phyloP scores from a whole-genome alignment of 2,888 invertebrate genomes.

The Alcis repandata region DNA sequence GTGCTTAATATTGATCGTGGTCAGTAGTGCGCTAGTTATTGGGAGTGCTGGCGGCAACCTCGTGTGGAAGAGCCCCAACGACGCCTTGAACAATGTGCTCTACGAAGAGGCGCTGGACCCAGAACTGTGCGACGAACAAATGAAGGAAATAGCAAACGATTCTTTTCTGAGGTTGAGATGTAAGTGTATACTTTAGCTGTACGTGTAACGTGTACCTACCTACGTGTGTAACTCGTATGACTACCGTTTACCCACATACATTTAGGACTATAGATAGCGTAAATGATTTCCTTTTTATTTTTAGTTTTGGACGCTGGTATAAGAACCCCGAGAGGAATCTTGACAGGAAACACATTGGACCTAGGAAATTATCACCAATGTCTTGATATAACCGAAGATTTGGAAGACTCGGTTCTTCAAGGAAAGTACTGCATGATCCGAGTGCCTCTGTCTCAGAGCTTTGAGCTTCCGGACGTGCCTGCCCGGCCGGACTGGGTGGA shows the following conservation, averaged over 20 bases:
- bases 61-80: conserved; percentile 19
- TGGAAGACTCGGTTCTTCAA: conserved; percentile 49
- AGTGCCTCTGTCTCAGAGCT: conserved; percentile 52
- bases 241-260: too few species aligned
- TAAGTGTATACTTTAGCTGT: too few species aligned
- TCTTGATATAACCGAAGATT: conserved; percentile 50
- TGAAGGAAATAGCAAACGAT: conserved; percentile 28
- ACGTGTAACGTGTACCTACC: too few species aligned
- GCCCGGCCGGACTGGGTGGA: conserved; percentile 26
- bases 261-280: too few species aligned
- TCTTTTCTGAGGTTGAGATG: conserved; percentile 30
- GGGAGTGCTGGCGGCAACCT: background rate
- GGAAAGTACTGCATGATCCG: conserved; percentile 66
- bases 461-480: conserved; percentile 35
- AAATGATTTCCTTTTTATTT: background rate
- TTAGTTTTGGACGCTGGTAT: conserved; percentile 52
- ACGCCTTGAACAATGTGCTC: conserved; percentile 23
- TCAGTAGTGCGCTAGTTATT: background rate
- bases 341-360: conserved; percentile 53
- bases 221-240: too few species aligned
- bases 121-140: conserved; percentile 39
- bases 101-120: conserved; percentile 40
- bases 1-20: background rate
- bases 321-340: conserved; percentile 57
- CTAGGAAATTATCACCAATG: conserved; percentile 64